Evolutionary conservation across 1,140 invertebrate species (phyloP).

Genomic region (Ceratina australensis): DNA sequence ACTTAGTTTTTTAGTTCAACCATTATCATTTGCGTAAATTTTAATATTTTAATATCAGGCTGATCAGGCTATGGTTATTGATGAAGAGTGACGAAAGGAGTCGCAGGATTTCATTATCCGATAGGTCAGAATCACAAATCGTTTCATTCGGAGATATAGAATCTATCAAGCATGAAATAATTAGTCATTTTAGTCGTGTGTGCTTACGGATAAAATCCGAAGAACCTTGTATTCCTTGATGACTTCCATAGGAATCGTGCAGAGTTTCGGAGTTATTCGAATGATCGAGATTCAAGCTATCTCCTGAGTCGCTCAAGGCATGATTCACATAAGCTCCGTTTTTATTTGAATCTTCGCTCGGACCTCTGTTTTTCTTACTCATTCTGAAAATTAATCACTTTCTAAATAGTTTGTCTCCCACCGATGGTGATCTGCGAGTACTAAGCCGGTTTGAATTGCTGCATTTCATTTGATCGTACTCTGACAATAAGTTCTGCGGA

Average conservation of each 20-base stretch:
- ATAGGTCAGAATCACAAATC: neutral
- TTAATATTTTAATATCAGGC: too few relatives aligned
- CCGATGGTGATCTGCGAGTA: too few relatives aligned
- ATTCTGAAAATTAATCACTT: slow-evolving; percentile 55
- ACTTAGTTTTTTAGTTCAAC: neutral
- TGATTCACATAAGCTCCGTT: slow-evolving; percentile 75
- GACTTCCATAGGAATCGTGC: slow-evolving; percentile 55
- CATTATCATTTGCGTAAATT: too few relatives aligned
- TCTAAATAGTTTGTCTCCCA: neutral
- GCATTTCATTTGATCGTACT: too few relatives aligned
- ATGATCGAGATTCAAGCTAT: slow-evolving; percentile 63
- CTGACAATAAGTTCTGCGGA: too few relatives aligned
- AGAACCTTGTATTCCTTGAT: slow-evolving; percentile 74
- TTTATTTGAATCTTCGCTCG: slow-evolving; percentile 38
- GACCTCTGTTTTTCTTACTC: slow-evolving; percentile 59
- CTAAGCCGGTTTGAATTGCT: too few relatives aligned
- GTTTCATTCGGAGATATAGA: too few relatives aligned
- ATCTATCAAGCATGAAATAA: too few relatives aligned
- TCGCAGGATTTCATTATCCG: neutral
- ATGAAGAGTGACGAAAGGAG: neutral
- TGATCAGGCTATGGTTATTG: neutral
- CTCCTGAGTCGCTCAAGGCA: slow-evolving; percentile 69
- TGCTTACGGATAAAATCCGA: slow-evolving; percentile 79
- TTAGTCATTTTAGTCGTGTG: neutral
- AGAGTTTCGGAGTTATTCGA: slow-evolving; percentile 51